Conservation (phyloP, 1,140 invertebrate genomes). For the Lysiphlebus fabarum region DNA sequence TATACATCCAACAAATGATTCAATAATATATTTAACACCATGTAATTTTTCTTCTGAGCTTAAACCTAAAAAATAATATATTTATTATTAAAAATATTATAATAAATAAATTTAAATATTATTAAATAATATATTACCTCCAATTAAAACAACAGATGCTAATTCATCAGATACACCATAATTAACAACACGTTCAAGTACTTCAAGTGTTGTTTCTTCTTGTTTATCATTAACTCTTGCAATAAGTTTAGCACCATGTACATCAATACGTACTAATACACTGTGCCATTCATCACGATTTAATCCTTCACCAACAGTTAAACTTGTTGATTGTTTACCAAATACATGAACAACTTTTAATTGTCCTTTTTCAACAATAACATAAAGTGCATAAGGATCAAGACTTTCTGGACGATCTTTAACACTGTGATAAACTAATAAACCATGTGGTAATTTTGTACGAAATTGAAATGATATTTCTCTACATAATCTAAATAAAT, state of each 20-base stretch:
- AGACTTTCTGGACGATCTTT: constrained; percentile 73
- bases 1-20: constrained; percentile 89
- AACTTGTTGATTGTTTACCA: constrained; percentile 77
- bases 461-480: constrained; percentile 86
- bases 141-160: constrained; percentile 82
- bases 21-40: constrained; percentile 85
- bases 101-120: neutral
- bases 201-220: constrained; percentile 74
- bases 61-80: constrained; percentile 63
- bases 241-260: constrained; percentile 74
- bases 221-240: constrained; percentile 79
- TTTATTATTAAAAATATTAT: neutral
- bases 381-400: constrained; percentile 81
- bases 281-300: constrained; percentile 88
- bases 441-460: constrained; percentile 78
- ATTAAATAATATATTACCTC: constrained; percentile 62
- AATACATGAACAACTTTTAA: constrained; percentile 87
- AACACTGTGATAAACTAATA: constrained; percentile 84
- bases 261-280: constrained; percentile 79
- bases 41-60: constrained; percentile 81
- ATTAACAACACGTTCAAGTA: constrained; percentile 74
- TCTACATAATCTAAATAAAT: constrained; percentile 66
- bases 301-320: constrained; percentile 82
- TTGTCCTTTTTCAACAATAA: constrained; percentile 85
- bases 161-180: constrained; percentile 81